Evolutionary conservation across 2,113 vertebrate genomes (phyloP).

Genomic region (Archocentrus centrarchus): DNA sequence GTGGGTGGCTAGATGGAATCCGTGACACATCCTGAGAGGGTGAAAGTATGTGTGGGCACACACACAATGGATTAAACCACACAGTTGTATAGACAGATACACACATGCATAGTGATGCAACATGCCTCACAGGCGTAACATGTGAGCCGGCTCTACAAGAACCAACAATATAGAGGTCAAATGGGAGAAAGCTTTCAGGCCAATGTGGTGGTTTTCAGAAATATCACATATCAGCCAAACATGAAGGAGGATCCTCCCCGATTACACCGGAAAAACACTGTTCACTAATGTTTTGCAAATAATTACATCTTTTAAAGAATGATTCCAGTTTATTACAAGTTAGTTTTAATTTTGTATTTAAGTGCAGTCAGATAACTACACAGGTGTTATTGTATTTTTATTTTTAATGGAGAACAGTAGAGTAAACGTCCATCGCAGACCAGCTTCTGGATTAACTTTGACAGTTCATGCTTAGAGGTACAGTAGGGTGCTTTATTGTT

Average conservation of each 20-base stretch:
- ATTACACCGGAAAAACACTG: not conserved
- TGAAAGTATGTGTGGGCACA: not conserved
- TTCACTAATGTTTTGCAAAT: not conserved
- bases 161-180: not conserved
- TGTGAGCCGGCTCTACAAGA: not conserved
- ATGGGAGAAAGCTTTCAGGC: not conserved
- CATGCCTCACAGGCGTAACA: not conserved
- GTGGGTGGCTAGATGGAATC: conserved; percentile 1
- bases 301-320: not conserved
- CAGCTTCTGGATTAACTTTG: not conserved
- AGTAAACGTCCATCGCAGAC: not conserved
- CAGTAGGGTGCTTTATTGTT: not conserved
- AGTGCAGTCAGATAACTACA: too few species aligned
- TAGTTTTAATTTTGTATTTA: too few species aligned
- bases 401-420: not conserved
- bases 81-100: not conserved
- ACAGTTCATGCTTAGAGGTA: not conserved
- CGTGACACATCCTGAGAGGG: conserved; percentile 15
- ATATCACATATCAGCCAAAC: not conserved
- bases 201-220: not conserved
- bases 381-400: too few species aligned
- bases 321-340: not conserved
- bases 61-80: not conserved
- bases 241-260: not conserved
- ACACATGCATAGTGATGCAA: not conserved